Base-by-base conservation (phyloP, 1,140 invertebrate species). In the Ceratosolen solmsi region DNA sequence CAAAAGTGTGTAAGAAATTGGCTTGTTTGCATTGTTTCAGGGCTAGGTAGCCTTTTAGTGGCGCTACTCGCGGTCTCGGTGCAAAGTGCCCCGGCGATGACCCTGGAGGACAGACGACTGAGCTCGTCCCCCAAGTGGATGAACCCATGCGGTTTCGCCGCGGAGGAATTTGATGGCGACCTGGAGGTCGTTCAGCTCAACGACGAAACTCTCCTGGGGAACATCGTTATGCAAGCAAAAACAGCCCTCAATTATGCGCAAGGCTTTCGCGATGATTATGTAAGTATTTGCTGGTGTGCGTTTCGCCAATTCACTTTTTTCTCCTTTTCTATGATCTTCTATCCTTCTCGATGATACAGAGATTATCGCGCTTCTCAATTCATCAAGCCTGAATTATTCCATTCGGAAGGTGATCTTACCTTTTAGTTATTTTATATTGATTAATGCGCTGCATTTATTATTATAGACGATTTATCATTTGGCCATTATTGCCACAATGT, bases 111-210 rank as follows among this genome's bases (percentile, higher is more conserved):
- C 15, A 87, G 83, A 84, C 84, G 87, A 81, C 80, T 88, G 51
- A 82, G 46, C 20, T 85, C 83, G n/a, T 78, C 86, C 9, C 89
- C 89, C 63, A 92, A 91, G 51, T 94, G 93, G 93, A 86, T 91
- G 49, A 93, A 93, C 82, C 93, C 93, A 0, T 93, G 93, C 79
- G 92, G 92, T 8, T 85, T 91, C 9, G 86, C 88, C 0, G 83
- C 86, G 27, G 89, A 88, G 27, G 89, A 90, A 33, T 86, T 89
- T 71, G 85, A 86, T 41, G 85, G 85, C 33, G 87, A 88, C 71
- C 38, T 87, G 60, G 89, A 89, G 36, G 87, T 89, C 65, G 85
- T 86, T 36, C 88, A 90, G 83, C 84, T 91, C 41, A 85, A 81
- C 13, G 89, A 91, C 82, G 87, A 88, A 22, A 88, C 91, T 20